Conservation (phyloP, 2,113 vertebrate genomes). For the Pardalotus punctatus region DNA sequence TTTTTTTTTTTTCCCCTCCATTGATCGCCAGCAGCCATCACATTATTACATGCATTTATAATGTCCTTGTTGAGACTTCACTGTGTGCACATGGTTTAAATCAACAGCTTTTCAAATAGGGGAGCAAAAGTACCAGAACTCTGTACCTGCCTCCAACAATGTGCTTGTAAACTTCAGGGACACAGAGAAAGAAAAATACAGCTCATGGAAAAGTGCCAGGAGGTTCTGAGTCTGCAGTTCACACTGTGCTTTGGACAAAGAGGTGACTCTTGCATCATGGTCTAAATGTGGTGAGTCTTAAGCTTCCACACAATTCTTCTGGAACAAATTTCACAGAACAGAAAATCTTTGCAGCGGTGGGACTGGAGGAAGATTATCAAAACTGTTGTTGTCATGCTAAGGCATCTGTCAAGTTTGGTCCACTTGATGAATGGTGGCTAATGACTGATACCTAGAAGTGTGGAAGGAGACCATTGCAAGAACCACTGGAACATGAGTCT, state of each 20-base stretch:
- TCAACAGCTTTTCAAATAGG: conserved; percentile 14
- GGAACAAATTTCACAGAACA: background rate
- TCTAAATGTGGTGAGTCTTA: background rate
- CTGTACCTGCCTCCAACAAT: conserved; percentile 2
- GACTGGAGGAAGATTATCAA: background rate
- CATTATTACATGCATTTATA: conserved; percentile 40
- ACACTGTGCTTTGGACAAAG: background rate
- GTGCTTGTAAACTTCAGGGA: conserved; percentile 27
- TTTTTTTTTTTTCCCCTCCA: background rate
- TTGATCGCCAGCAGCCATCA: background rate
- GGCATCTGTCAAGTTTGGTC: background rate
- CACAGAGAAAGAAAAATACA: conserved; percentile 17
- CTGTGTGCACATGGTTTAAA: conserved; percentile 55
- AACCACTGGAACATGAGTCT: background rate
- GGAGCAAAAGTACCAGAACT: background rate
- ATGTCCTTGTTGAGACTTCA: conserved; percentile 28
- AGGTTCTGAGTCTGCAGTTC: background rate
- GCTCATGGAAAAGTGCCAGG: background rate
- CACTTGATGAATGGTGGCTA: background rate
- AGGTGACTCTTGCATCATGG: background rate
- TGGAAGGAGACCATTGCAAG: background rate
- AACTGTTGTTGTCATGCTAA: background rate
- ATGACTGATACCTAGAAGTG: background rate
- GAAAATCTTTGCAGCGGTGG: background rate
- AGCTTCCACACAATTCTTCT: background rate